These are phyloP conservation scores for Cerastis rubricosa DNA, from an alignment of 2,888 invertebrate species.

Conservation along the genomic window DNA sequence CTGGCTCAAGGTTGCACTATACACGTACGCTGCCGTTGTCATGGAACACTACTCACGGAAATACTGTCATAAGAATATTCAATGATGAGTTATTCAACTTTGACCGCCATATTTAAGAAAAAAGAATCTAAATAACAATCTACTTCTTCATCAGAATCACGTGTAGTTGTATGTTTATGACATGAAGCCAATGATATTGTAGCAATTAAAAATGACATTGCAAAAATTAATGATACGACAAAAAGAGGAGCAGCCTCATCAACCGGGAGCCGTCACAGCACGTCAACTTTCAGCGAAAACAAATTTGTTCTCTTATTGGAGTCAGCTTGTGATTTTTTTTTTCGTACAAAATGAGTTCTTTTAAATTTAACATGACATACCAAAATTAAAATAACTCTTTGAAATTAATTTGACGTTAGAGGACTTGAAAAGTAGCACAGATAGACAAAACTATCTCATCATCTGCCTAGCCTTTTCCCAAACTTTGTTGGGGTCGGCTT, in stretches of 20 bases:
- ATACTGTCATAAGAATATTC: conserved; percentile 70
- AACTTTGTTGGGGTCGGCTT: too few species aligned
- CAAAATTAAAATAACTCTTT: conserved; percentile 5
- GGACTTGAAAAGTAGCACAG: neutral
- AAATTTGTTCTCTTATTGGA: conserved; percentile 71
- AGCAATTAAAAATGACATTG: conserved; percentile 79
- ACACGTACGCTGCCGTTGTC: conserved; percentile 68
- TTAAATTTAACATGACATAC: conserved; percentile 23
- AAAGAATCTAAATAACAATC: neutral
- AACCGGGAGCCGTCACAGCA: conserved; percentile 72
- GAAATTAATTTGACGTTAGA: neutral
- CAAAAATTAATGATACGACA: conserved; percentile 73
- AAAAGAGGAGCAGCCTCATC: conserved; percentile 72
- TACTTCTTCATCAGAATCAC: neutral
- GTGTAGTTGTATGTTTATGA: conserved; percentile 15
- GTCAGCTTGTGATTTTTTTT: conserved; percentile 29
- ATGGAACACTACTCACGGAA: conserved; percentile 74
- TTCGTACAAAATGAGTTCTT: conserved; percentile 28
- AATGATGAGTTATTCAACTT: conserved; percentile 30
- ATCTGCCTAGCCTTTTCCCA: too few species aligned
- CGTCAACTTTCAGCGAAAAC: conserved; percentile 76
- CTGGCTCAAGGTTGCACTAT: conserved; percentile 82
- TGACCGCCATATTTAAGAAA: conserved; percentile 8
- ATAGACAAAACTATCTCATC: too few species aligned
- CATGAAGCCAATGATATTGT: conserved; percentile 54